Base-by-base conservation (phyloP, 2,797 vertebrate species). In the Choloepus didactylus region DNA sequence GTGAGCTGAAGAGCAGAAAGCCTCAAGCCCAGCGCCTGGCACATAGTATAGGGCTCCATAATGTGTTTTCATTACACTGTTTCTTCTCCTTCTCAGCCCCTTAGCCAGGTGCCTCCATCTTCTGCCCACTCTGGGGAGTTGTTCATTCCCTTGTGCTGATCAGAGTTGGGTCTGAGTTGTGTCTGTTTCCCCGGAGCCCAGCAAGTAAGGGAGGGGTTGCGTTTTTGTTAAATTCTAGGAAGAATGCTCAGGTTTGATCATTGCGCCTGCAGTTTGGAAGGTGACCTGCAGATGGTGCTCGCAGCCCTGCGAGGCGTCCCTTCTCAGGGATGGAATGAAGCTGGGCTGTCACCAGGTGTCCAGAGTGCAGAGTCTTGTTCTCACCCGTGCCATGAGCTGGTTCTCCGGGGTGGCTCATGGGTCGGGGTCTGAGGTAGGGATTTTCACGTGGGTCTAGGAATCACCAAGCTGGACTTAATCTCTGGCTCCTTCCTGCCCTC, bases 261-360 rank as follows among this genome's bases (percentile, higher is more conserved):
- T 1, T 21, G 31, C 18, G 67, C 46, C n/a, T 92, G 95, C 46
- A 80, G 88, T 96, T 87, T 38, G 14, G 70, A 38, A 88, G 35
- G 15, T 6, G 86, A 77, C 83, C 94, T 95, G 94, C 62, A 95
- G 95, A 59, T 94, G 96, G 96, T 51, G 14, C 8, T 5, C 88
- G 21, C 14, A 81, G 62, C 67, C 67, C 51, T 54, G 54, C 66
- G 66, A 92, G 70, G 69, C 4, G 4, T 15, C 62, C 14, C 0
- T 44, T 35, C 38, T 8, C 29, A 29, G 25, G 2, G 73, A 16
- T 0, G 14, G 67, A 18, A 16, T 0, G 29, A 49, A 75, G 80
- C 25, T 6, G 27, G 18, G 38, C 60, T 1, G 25, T 62, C 25
- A 21, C 9, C n/a, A 46, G 38, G 62, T 9, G 21, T 27, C 56